These are phyloP conservation scores for Mechanitis messenoides DNA, from an alignment of 2,888 invertebrate genomes.

Conservation along the genomic window DNA sequence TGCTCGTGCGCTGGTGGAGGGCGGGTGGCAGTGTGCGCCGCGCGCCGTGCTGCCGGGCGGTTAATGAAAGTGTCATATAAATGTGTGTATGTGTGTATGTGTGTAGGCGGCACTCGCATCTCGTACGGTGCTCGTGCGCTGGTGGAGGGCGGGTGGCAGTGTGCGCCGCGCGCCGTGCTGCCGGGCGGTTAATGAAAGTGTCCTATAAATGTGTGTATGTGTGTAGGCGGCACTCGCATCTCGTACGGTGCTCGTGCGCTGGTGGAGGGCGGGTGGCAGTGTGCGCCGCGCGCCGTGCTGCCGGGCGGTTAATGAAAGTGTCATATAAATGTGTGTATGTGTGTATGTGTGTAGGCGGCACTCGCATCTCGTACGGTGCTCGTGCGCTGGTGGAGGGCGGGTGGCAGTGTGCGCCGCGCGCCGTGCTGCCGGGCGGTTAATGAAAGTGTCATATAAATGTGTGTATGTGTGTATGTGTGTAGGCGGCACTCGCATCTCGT, in stretches of 20 bases:
- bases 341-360: conserved; percentile 60
- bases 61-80: no score
- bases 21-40: conserved; percentile 94
- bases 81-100: not conserved
- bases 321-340: no score
- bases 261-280: conserved; percentile 97
- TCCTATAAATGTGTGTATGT: not conserved
- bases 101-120: conserved; percentile 80
- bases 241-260: conserved; percentile 98
- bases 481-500: conserved; percentile 87
- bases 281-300: conserved; percentile 90
- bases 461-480: conserved; percentile 1
- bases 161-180: conserved; percentile 90
- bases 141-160: conserved; percentile 97
- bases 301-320: no score
- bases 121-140: conserved; percentile 98
- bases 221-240: conserved; percentile 80
- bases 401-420: conserved; percentile 89
- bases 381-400: conserved; percentile 98
- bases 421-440: conserved; percentile 98
- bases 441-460: no score
- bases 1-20: conserved; percentile 97
- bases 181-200: no score
- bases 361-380: conserved; percentile 95
- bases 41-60: conserved; percentile 96